Base-by-base conservation (phyloP, 2,888 invertebrate species). In the Chaetogeoica ovagalla region DNA sequence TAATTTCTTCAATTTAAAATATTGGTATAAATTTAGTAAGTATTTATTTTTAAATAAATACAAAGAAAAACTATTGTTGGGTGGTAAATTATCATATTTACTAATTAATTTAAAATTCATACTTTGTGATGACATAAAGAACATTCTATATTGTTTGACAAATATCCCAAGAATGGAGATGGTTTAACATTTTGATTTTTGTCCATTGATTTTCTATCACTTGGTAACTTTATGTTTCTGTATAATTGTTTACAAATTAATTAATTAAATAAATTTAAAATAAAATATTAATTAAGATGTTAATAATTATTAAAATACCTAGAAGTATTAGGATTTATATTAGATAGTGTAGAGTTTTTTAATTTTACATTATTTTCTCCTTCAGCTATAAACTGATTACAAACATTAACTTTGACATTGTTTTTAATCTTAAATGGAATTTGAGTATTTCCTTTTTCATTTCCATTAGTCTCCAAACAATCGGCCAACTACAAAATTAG, bases 111-210 rank as follows among this genome's bases (percentile, higher is more conserved):
- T 68, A n/a, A 48, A 82, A 69, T 65, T 30, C 71, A 60, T 65
- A 82, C 82, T 71, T 82, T 82, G 52, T 82, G 89, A 68, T 90
- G 90, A 86, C 94, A 94, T 77, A 89, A 89, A 57, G 90, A 90
- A 85, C 94, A 94, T 82, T 91, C 89, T 71, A 94, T 88, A 87
- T 93, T 93, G 85, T 91, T 93, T 74, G 93, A 93, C 82, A 93
- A 87, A 52, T 93, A 89, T 39, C 94, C 94, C 82, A 91, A 89
- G 85, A 93, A 93, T 1, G 94, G 93, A 86, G 92, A 90, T 15
- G 89, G 83, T 21, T 84, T 87, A 85, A 75, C 87, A 87, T 57
- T 86, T 86, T 1, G 86, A 86, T 59, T 86, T 68, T 82, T 79
- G 69, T 83, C 83, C 55, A 71, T 30, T 21, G 17, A 63, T 43